Base-by-base conservation (phyloP, 2,113 vertebrate species). In the Edolisoma coerulescens region DNA sequence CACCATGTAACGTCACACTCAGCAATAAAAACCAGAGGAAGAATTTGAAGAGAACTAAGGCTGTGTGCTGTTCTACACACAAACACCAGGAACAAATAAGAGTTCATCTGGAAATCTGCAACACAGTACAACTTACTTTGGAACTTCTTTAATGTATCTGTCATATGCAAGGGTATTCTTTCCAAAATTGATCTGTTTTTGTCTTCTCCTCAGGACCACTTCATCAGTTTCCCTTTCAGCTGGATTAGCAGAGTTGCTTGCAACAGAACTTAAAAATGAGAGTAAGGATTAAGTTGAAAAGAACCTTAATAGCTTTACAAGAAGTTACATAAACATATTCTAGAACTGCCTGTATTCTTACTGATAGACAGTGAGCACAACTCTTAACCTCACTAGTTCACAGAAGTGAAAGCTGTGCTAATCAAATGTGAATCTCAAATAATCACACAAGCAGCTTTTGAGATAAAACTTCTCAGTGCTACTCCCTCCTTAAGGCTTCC, bases 171-270 rank as follows among this genome's bases (percentile, higher is more conserved):
- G 97, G 1, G 99, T 99, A 96, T 99, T 99, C 96, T 99, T 99
- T 14, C 99, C 99, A n/a, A 99, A 99, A 96, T 98, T 99, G 61
- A 99, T 99, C 96, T 99, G 99, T 77, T 99, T 99, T 92, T 99
- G 99, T 79, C 99, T 98, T 44, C 99, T 98, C 90, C 99, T 98
- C 67, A 99, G 96, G 61, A 99, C 98, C 7, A 97, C 96, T 78
- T 99, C 99, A 50, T 99, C 99, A 0, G 98, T 99, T 97, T 99
- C 99, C 53, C 99, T 95, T 90, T 99, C 98, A 70, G 95, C 59
- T 9, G 95, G 27, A 26, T 90, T 94, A 23, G 84, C 6, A 27
- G 97, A 98, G 33, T 99, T 97, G 79, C 96, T 99, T 54, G 98
- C 99, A 96, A 98, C 98, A 82, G 98, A 99, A 96, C 98, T 99